Conservation (phyloP, 64 coral and sea anemone genomes). For the Platygyra sinensis region DNA sequence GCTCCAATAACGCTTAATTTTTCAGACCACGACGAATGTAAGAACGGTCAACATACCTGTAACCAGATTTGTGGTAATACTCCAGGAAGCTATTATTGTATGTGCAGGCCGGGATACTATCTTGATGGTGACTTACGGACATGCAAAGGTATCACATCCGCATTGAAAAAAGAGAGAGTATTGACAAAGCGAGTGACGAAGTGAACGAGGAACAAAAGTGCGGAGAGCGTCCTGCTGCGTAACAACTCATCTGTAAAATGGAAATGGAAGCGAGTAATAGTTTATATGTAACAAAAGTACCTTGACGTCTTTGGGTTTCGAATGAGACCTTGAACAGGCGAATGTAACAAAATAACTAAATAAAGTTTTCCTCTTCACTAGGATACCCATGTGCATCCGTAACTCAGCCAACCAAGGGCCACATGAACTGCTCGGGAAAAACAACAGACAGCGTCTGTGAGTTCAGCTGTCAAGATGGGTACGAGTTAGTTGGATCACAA, state of each 20-base stretch:
- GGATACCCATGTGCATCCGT: constrained; percentile 42
- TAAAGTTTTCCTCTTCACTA: neutral
- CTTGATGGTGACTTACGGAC: constrained; percentile 37
- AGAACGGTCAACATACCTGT: constrained; percentile 32
- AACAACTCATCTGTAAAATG: too few relatives aligned
- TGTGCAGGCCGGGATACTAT: constrained; percentile 44
- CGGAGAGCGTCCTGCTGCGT: too few relatives aligned
- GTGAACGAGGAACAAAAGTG: too few relatives aligned
- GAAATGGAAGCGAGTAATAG: too few relatives aligned
- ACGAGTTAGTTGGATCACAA: constrained; percentile 26
- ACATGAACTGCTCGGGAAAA: constrained; percentile 35
- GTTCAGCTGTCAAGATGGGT: constrained; percentile 42
- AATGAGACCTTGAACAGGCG: too few relatives aligned
- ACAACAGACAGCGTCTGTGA: constrained; percentile 30
- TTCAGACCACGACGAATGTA: constrained; percentile 52
- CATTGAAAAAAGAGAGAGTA: too few relatives aligned
- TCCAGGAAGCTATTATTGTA: constrained; percentile 50
- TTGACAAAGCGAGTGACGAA: too few relatives aligned
- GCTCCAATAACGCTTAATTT: too few relatives aligned
- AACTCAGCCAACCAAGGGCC: constrained; percentile 8
- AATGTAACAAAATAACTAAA: too few relatives aligned
- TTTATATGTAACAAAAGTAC: too few relatives aligned
- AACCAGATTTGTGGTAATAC: constrained; percentile 41
- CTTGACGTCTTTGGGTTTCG: too few relatives aligned
- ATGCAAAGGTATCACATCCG: constrained; percentile 14